Conservation (phyloP, 1,140 invertebrate genomes). For the Ladona fulva region DNA sequence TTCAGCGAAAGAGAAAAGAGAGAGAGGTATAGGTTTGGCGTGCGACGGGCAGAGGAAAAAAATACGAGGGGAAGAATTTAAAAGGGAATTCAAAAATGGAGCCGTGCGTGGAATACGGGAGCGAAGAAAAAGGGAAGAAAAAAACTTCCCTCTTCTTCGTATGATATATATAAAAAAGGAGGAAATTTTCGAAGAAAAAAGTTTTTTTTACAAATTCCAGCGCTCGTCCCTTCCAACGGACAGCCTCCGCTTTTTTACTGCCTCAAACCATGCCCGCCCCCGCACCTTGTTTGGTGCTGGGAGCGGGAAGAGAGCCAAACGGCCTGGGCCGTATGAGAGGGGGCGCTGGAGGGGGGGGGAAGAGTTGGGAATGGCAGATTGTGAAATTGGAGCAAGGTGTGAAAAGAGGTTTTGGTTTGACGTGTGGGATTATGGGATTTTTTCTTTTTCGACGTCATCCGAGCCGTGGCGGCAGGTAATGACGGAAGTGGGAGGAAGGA, state of each 20-base stretch:
- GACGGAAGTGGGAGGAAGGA: too few species aligned
- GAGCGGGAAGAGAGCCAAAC: neutral
- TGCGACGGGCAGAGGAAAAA: neutral
- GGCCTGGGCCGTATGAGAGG: neutral
- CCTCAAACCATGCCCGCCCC: neutral
- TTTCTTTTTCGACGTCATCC: too few species aligned
- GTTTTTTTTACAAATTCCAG: too few species aligned
- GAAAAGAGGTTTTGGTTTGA: neutral
- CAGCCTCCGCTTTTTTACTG: neutral
- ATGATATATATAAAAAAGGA: neutral
- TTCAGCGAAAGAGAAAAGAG: too few species aligned
- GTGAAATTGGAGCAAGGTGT: conserved; percentile 4
- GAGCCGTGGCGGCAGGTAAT: too few species aligned
- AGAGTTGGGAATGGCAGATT: neutral
- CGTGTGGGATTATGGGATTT: neutral
- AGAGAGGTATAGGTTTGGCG: too few species aligned
- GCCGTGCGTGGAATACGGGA: neutral
- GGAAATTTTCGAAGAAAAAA: too few species aligned
- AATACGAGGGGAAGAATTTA: neutral
- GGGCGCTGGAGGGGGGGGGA: neutral
- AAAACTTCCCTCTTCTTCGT: neutral
- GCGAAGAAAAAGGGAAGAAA: neutral
- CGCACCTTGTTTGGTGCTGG: neutral
- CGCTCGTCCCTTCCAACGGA: neutral
- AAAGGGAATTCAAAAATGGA: too few species aligned